Conservation (phyloP, 2,888 invertebrate species). For the Dynastes tityus region DNA sequence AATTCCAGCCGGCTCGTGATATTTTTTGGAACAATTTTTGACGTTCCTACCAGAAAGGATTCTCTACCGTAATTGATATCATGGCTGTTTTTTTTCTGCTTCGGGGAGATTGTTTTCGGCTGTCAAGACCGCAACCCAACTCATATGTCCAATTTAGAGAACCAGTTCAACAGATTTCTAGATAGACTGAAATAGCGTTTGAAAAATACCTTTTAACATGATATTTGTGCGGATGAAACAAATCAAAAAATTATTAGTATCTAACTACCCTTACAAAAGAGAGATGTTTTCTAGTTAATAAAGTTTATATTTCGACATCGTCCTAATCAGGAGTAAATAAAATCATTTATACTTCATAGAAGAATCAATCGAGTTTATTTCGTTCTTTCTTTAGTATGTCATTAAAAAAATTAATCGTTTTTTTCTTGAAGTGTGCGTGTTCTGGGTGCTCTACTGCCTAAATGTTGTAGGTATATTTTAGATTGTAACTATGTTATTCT, state of each 20-base stretch:
- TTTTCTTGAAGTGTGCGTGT: too few relatives aligned
- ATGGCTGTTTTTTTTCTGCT: conserved; percentile 8
- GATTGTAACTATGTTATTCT: too few relatives aligned
- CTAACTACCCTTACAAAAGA: not conserved
- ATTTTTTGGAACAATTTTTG: not conserved
- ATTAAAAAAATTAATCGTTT: too few relatives aligned
- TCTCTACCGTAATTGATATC: conserved; percentile 27
- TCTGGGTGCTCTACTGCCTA: too few relatives aligned
- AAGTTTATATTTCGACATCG: too few relatives aligned
- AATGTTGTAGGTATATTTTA: too few relatives aligned
- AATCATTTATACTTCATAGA: too few relatives aligned
- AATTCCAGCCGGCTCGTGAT: not conserved
- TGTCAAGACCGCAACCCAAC: conserved; percentile 35
- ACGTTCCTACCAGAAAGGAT: not conserved
- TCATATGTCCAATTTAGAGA: conserved; percentile 41
- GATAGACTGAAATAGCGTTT: conserved; percentile 17
- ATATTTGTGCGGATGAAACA: not conserved
- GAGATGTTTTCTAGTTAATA: too few relatives aligned
- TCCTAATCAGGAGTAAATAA: too few relatives aligned
- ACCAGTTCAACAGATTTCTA: conserved; percentile 26
- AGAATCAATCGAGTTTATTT: too few relatives aligned
- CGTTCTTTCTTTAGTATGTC: too few relatives aligned
- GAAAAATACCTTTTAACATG: conserved; percentile 35
- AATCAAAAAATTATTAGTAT: not conserved
- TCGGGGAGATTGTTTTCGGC: conserved; percentile 36